Evolutionary conservation across 1,140 invertebrate genomes (phyloP).

Genomic region (Drosophila nannoptera): DNA sequence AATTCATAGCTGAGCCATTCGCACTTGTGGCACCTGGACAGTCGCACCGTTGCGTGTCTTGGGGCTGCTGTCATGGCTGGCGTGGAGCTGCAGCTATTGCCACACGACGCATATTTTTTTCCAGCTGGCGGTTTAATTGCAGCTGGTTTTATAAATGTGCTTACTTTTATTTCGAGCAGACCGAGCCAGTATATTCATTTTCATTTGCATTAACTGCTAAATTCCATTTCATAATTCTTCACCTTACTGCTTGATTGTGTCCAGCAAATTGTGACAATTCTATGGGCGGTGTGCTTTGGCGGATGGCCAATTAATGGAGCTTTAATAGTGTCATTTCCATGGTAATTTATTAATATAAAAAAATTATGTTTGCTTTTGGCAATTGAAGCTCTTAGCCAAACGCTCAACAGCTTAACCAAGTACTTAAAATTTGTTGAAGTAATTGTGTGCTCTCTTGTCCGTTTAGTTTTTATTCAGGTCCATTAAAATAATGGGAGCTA

Average conservation of each 20-base stretch:
- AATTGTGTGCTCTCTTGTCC: not conserved
- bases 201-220: constrained; percentile 61
- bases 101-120: constrained; percentile 61
- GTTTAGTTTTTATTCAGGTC: not conserved
- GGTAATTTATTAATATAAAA: constrained; percentile 59
- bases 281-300: constrained; percentile 41
- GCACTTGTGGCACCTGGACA: constrained; percentile 23
- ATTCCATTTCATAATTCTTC: constrained; percentile 59
- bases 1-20: constrained; percentile 34
- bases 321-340: constrained; percentile 48
- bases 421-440: constrained; percentile 14
- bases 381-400: constrained; percentile 7
- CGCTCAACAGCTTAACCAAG: constrained; percentile 22
- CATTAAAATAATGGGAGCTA: constrained; percentile 24
- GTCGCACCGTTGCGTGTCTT: constrained; percentile 34
- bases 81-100: constrained; percentile 65
- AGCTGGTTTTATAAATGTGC: constrained; percentile 36
- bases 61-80: constrained; percentile 54
- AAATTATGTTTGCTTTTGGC: constrained; percentile 30
- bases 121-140: constrained; percentile 58
- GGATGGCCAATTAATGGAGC: constrained; percentile 30
- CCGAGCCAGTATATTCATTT: not conserved
- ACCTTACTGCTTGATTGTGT: constrained; percentile 40
- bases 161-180: constrained; percentile 13
- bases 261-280: constrained; percentile 52